Conservation (phyloP, 2,888 invertebrate species). For the Cynaeus angustus region DNA sequence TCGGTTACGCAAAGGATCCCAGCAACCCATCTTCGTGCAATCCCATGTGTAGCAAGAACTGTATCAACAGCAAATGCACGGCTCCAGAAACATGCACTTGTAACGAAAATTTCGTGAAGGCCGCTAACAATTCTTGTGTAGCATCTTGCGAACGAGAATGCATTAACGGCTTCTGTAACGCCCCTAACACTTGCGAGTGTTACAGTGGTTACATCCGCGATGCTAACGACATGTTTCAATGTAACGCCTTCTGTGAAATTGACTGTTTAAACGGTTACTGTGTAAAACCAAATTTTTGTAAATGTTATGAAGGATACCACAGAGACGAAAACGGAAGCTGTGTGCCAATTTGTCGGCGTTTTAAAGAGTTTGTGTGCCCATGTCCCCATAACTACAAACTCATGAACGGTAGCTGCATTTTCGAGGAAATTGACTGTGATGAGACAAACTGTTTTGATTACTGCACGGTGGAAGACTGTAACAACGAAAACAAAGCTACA, state of each 20-base stretch:
- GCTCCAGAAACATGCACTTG: slow-evolving; percentile 55
- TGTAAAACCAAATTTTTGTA: slow-evolving; percentile 19
- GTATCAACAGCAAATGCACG: slow-evolving; percentile 57
- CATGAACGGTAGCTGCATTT: slow-evolving; percentile 33
- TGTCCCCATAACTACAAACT: slow-evolving; percentile 37
- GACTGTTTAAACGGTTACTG: slow-evolving; percentile 30
- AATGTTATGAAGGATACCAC: slow-evolving; percentile 40
- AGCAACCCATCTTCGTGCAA: slow-evolving; percentile 56
- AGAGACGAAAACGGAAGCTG: slow-evolving; percentile 33
- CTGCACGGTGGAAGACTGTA: background rate
- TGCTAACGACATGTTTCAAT: no score
- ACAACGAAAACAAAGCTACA: background rate
- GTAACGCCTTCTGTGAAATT: no score
- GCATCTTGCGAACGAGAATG: background rate
- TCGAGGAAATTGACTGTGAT: background rate
- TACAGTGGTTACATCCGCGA: slow-evolving; percentile 64
- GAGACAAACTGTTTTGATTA: background rate
- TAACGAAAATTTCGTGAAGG: slow-evolving; percentile 39
- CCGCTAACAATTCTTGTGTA: no score
- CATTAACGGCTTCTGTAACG: slow-evolving; percentile 58
- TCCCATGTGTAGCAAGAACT: slow-evolving; percentile 53
- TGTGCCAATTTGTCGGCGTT: slow-evolving; percentile 48
- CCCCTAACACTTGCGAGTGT: slow-evolving; percentile 70
- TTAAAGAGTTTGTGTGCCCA: slow-evolving; percentile 49
- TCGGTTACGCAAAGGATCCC: slow-evolving; percentile 51